Conservation (phyloP, 2,113 vertebrate species). For the Pandion haliaetus region DNA sequence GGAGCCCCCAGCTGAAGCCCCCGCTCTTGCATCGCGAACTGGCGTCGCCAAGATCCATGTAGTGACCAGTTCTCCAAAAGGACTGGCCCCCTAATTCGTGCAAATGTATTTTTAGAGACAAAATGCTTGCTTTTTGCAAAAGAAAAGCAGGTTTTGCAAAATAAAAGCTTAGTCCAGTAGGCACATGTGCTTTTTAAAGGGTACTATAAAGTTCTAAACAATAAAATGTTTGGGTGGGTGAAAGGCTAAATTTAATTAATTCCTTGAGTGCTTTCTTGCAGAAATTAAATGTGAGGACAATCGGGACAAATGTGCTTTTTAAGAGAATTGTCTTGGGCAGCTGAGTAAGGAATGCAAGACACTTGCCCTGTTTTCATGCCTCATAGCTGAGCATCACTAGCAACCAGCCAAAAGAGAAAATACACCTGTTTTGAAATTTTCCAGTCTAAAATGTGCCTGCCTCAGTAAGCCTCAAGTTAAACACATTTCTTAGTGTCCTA, state of each 20-base stretch:
- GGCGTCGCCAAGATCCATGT: background rate
- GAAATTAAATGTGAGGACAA: slow-evolving; percentile 33
- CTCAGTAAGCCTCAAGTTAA: slow-evolving; percentile 32
- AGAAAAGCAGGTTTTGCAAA: background rate
- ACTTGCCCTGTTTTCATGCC: background rate
- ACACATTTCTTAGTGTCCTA: background rate
- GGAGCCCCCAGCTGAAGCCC: background rate
- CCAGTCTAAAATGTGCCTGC: background rate
- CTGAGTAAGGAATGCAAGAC: background rate
- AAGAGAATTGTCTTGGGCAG: background rate
- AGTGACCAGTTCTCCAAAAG: background rate
- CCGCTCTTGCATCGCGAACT: accelerated
- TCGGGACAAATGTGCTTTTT: background rate
- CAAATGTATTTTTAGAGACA: background rate
- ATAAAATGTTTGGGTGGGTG: background rate
- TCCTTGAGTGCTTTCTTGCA: slow-evolving; percentile 9
- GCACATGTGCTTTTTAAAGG: background rate
- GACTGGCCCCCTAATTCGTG: background rate
- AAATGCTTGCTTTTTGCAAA: background rate
- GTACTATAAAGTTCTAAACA: background rate
- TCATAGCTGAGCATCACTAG: background rate
- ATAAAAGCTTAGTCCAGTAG: background rate
- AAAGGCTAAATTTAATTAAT: slow-evolving; percentile 42
- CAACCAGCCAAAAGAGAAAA: slow-evolving; percentile 12
- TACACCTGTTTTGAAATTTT: slow-evolving; percentile 12